Evolutionary conservation across 2,797 vertebrate species (phyloP), one percentile per base, ranked within the genome.

Genomic region (Gymnopithys bicolor): DNA sequence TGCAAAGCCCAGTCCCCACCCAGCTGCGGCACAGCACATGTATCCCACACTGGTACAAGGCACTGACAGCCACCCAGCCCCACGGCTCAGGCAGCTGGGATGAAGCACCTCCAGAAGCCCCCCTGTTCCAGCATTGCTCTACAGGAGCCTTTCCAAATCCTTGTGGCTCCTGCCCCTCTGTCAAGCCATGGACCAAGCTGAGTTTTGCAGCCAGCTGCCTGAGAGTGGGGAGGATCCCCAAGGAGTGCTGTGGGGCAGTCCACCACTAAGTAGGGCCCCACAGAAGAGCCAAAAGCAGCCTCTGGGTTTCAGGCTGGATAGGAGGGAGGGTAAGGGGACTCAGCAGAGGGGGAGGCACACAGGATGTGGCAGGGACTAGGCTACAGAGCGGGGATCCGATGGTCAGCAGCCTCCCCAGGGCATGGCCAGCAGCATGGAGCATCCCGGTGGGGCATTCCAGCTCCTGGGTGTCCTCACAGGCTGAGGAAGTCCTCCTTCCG

Each of bases 401-500:
- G 3, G 74, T 1, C 3, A 79, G 80, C 78, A n/a, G 81, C 53
- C 37, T 63, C 77, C 51, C 33, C 22, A 13, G 10, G 24, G 63
- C 46, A 16, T 1, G 7, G 35, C 81, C 15, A 4, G 73, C 73
- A 71, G 69, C 46, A 5, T 4, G 16, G 84, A 79, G 43, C 70
- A 2, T 48, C 84, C 81, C 7, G 7, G 52, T 1, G 0, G 55
- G 84, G 80, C 59, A 46, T 81, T 82, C 69, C 27, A 15, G 77
- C 84, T 49, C 59, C 51, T 10, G 6, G 49, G 48, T 13, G 43
- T 85, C 93, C 94, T 97, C 97, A 98, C 3, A 97, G 97, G 88
- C 97, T 71, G 16, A 98, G 96, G 97, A 98, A 98, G 52, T 98
- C 98, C 68, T 98, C 98, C 94, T 98, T 98, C 59, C 98, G 98